Base-by-base conservation (phyloP, 2,888 invertebrate genomes). In the Baccha elongata region DNA sequence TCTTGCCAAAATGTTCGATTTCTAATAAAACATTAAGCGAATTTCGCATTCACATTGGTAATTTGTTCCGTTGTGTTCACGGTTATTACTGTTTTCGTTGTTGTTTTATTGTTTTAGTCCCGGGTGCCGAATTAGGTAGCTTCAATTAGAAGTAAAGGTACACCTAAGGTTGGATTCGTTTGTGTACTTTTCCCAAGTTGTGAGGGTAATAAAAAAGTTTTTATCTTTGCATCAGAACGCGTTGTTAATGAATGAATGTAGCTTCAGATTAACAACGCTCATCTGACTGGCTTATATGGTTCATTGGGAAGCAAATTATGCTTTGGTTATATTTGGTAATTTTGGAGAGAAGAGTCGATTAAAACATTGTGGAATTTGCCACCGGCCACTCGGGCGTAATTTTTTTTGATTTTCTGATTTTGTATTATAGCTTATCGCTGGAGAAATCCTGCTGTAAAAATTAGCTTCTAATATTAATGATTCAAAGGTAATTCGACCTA, bases 11-110 rank as follows among this genome's bases (percentile, higher is more conserved):
- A 75, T 75, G 58, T 75, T 81, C 80, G 75, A 81, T 75, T 75
- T 50, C 69, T 75, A 75, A 80, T 81, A 81, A 75, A 81, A 75
- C 75, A 75, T 81, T 81, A 60, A 75, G 50, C 46, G 42, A 37
- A 64, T 80, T n/a, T 50, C 74, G 42, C 68, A 80, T 69, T 80
- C 80, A 32, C 58, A 81, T 71, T 40, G 75, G 69, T 55, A 75
- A 71, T 81, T 75, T 68, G 79, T 62, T 68, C 62, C 74, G 64
- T 42, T 62, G 52, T 26, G 55, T 64, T 69, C 69, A 37, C 55
- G 58, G 48, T 75, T 75, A 75, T 75, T 75, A 58, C 69, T 32
- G 44, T 69, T 80, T 19, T 58, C 10, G 62, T 21, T 74, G 68
- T 74, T 74, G 75, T 69, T 81, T 74, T 81, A 75, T 80, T 69